These are phyloP conservation scores for Podarcis muralis DNA, from an alignment of 2,113 vertebrate species.

Conservation along the genomic window DNA sequence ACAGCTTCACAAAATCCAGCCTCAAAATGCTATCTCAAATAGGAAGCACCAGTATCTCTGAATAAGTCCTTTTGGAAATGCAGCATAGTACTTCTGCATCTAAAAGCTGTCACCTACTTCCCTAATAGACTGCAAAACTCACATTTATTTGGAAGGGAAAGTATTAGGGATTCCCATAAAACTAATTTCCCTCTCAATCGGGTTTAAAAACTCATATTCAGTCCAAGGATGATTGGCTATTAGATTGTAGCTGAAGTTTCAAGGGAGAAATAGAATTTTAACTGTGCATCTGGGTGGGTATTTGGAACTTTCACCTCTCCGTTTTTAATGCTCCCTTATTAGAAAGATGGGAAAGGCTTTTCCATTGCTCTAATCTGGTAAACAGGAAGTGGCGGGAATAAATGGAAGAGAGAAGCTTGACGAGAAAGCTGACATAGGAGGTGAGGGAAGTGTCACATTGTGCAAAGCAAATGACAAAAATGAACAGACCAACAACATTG, in stretches of 20 bases:
- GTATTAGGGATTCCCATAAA: conserved; percentile 18
- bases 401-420: conserved; percentile 39
- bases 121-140: conserved; percentile 3
- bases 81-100: neutral
- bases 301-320: conserved; percentile 32
- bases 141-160: conserved; percentile 1
- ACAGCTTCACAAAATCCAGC: neutral
- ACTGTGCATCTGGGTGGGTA: fast-evolving
- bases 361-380: conserved; percentile 4
- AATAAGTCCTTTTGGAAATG: neutral
- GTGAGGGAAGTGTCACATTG: neutral
- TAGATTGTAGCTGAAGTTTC: neutral
- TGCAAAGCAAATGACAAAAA: conserved; percentile 13
- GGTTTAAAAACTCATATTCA: conserved; percentile 3
- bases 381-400: conserved; percentile 31
- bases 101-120: conserved; percentile 1
- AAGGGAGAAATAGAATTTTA: neutral
- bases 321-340: conserved; percentile 4
- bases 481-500: neutral
- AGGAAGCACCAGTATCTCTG: neutral
- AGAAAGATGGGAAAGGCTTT: neutral
- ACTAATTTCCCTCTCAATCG: neutral
- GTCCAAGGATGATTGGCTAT: neutral
- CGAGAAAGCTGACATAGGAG: conserved; percentile 4
- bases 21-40: neutral